Evolutionary conservation across 1,140 invertebrate genomes (phyloP).

Genomic region (Physella acuta): DNA sequence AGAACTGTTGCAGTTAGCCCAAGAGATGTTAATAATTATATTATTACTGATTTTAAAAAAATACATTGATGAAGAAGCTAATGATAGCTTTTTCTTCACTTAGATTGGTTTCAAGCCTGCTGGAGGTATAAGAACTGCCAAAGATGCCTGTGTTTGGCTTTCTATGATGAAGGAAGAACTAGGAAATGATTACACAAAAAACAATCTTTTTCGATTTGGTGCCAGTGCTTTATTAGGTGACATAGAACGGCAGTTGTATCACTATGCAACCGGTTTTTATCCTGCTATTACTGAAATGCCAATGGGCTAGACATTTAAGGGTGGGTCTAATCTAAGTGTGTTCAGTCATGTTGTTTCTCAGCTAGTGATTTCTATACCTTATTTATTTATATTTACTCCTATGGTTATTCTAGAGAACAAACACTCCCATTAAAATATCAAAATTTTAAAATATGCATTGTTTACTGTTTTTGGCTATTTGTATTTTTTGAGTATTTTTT

Average conservation of each 20-base stretch:
- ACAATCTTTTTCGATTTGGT: conserved; percentile 87
- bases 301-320: conserved; percentile 38
- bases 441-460: too few relatives aligned
- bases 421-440: too few relatives aligned
- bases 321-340: too few relatives aligned
- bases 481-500: too few relatives aligned
- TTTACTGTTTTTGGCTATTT: too few relatives aligned
- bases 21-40: too few relatives aligned
- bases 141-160: conserved; percentile 86
- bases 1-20: too few relatives aligned
- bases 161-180: conserved; percentile 82
- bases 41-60: background rate
- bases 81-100: background rate
- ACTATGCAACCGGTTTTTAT: conserved; percentile 58
- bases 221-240: conserved; percentile 85
- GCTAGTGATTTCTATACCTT: too few relatives aligned
- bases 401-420: too few relatives aligned
- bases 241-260: conserved; percentile 71
- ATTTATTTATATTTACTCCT: too few relatives aligned
- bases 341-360: too few relatives aligned
- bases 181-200: conserved; percentile 83
- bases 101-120: conserved; percentile 96
- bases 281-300: conserved; percentile 54
- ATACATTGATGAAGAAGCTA: background rate
- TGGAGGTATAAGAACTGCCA: conserved; percentile 86